These are phyloP conservation scores for Threskiornis aethiopicus DNA, from an alignment of 2,797 vertebrate genomes.

Conservation along the genomic window DNA sequence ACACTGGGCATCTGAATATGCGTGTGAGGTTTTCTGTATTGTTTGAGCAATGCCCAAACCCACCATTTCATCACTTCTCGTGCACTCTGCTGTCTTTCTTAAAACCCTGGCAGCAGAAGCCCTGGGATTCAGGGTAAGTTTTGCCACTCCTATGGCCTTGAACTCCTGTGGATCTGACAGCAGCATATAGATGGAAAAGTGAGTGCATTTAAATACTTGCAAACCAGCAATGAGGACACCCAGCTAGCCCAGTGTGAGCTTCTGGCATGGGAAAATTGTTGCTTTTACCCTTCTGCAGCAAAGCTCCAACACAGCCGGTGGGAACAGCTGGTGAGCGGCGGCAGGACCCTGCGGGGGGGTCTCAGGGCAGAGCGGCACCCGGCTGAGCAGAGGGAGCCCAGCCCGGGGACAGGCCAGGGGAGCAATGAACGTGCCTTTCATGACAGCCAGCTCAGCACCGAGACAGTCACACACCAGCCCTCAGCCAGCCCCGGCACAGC, in stretches of 20 bases:
- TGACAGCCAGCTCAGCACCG: background rate
- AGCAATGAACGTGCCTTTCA: background rate
- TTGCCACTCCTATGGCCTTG: background rate
- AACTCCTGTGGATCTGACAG: background rate
- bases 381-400: background rate
- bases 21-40: background rate
- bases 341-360: fast-evolving
- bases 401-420: background rate
- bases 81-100: background rate
- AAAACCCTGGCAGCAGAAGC: background rate
- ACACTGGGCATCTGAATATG: background rate
- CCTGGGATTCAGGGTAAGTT: background rate
- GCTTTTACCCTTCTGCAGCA: background rate
- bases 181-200: fast-evolving
- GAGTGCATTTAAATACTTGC: background rate
- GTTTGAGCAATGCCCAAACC: background rate
- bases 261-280: background rate
- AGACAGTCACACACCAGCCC: background rate
- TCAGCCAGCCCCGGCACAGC: background rate
- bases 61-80: background rate
- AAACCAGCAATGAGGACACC: background rate
- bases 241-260: background rate
- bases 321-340: fast-evolving
- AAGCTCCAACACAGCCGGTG: background rate
- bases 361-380: background rate